Evolutionary conservation across 2,113 vertebrate genomes (phyloP).

Genomic region (Pseudopodoces humilis): DNA sequence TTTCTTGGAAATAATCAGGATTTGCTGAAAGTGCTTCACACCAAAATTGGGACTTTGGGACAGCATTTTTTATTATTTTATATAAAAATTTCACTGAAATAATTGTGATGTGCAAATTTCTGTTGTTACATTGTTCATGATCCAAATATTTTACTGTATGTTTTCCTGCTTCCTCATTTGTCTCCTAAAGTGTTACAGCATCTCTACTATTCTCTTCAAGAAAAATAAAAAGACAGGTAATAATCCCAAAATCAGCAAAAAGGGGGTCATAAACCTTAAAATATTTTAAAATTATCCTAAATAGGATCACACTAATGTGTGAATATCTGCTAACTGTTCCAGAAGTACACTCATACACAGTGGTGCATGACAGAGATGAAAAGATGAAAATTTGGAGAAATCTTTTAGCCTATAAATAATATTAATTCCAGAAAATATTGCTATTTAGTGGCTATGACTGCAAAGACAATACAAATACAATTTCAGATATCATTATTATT

Average conservation of each 20-base stretch:
- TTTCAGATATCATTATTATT: neutral
- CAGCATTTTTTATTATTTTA: neutral
- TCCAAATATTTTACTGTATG: rapidly evolving
- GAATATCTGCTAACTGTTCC: neutral
- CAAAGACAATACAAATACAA: neutral
- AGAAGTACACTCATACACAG: neutral
- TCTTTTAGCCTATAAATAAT: neutral
- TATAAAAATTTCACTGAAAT: neutral
- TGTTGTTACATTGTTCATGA: neutral
- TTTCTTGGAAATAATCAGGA: neutral
- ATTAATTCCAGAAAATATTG: neutral
- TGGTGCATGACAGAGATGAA: neutral
- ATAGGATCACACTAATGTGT: neutral
- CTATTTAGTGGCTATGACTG: neutral
- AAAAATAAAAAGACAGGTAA: neutral
- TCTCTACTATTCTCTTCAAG: neutral
- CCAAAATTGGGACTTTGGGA: neutral
- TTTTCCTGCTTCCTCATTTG: neutral
- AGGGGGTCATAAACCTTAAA: neutral
- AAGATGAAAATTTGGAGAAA: neutral
- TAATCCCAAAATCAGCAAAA: neutral
- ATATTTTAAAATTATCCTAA: neutral
- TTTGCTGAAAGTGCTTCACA: neutral
- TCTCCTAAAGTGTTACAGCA: neutral
- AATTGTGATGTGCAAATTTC: neutral